Evolutionary conservation across 2,888 invertebrate species (phyloP).

Genomic region (Acleris laterana): DNA sequence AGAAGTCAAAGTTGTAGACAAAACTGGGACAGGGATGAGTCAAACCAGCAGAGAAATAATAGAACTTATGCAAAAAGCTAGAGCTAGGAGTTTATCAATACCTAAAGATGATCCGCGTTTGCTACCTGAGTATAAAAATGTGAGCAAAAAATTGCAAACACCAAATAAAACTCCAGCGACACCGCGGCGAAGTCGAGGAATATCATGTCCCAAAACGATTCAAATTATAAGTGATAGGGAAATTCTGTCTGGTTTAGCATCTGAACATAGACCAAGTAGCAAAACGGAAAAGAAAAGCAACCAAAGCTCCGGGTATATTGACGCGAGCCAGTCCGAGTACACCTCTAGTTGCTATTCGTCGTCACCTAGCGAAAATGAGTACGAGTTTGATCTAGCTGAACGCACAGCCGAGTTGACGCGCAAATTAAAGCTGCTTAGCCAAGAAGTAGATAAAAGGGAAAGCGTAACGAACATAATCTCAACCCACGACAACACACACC

Average conservation of each 20-base stretch:
- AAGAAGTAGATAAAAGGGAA: slow-evolving; percentile 66
- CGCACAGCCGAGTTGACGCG: slow-evolving; percentile 74
- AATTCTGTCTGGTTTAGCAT: slow-evolving; percentile 78
- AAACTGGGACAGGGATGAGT: slow-evolving; percentile 72
- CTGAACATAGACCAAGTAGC: slow-evolving; percentile 65
- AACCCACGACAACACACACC: slow-evolving; percentile 50
- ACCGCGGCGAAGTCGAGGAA: slow-evolving; percentile 67
- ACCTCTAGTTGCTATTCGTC: slow-evolving; percentile 81
- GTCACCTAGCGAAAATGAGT: slow-evolving; percentile 81
- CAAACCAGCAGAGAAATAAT: slow-evolving; percentile 78
- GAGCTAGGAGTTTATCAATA: slow-evolving; percentile 79
- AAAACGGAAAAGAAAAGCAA: slow-evolving; percentile 65
- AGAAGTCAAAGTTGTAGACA: slow-evolving; percentile 61
- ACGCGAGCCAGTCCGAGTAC: slow-evolving; percentile 81
- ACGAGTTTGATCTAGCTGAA: slow-evolving; percentile 77
- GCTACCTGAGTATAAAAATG: slow-evolving; percentile 62
- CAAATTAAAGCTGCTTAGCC: slow-evolving; percentile 73
- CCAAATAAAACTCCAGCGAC: slow-evolving; percentile 78
- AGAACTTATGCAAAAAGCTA: slow-evolving; percentile 77
- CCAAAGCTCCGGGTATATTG: slow-evolving; percentile 77
- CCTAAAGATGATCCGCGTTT: slow-evolving; percentile 79
- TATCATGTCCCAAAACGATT: slow-evolving; percentile 82
- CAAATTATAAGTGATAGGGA: slow-evolving; percentile 80
- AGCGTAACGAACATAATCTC: slow-evolving; percentile 56
- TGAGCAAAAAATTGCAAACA: slow-evolving; percentile 78